Percentiles rank a stretch among this genome's conserved stretches.
phyloP scores from a whole-genome alignment of 2,888 invertebrate species.

The Perithous albicinctus region DNA sequence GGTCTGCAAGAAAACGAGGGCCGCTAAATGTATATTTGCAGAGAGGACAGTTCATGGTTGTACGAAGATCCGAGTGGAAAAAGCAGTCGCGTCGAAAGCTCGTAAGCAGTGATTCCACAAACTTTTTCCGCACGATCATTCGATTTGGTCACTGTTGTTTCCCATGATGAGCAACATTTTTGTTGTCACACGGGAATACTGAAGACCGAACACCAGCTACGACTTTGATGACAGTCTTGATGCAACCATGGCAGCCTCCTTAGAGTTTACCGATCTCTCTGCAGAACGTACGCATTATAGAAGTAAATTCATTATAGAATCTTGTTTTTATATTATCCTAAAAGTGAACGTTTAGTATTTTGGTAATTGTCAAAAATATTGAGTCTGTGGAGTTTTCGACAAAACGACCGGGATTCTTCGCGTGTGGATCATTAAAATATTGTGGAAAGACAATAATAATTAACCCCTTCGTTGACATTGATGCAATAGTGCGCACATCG shows the following conservation, averaged over 20 bases:
- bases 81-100: background rate
- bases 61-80: background rate
- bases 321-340: background rate
- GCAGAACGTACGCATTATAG: slow-evolving; percentile 59
- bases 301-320: background rate
- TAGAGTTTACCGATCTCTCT: slow-evolving; percentile 41
- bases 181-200: slow-evolving; percentile 25
- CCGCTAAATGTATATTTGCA: slow-evolving; percentile 4
- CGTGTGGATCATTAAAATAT: no score
- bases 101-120: background rate
- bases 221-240: slow-evolving; percentile 44
- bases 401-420: no score
- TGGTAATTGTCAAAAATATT: background rate
- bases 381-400: no score
- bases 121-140: slow-evolving; percentile 7
- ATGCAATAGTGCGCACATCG: no score
- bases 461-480: no score
- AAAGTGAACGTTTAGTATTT: background rate
- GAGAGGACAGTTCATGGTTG: slow-evolving; percentile 20
- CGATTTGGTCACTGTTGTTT: slow-evolving; percentile 47
- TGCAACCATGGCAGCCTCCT: slow-evolving; percentile 50
- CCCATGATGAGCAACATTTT: slow-evolving; percentile 38
- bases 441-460: no score
- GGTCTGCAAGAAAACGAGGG: background rate
- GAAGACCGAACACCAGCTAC: background rate